A percentile compares a stretch with the other conserved stretches of the same genome.
Conservation (phyloP, 2,888 invertebrate genomes). For the Pteria penguin region DNA sequence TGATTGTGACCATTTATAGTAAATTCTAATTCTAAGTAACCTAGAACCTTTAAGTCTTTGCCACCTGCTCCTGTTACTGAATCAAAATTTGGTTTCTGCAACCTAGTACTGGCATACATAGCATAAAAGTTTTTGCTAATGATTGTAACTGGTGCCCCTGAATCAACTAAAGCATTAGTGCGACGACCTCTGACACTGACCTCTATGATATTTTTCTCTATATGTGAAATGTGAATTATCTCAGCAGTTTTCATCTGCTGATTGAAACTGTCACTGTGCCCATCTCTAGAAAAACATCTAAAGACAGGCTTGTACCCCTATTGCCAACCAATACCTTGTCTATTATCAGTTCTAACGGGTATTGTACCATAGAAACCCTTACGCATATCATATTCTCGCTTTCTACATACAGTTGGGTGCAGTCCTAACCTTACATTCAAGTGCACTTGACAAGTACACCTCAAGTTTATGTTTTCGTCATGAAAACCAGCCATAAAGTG, state of each 20-base stretch:
- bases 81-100: background rate
- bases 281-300: background rate
- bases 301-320: background rate
- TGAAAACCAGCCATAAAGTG: too few species aligned
- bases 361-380: background rate
- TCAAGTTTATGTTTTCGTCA: too few species aligned
- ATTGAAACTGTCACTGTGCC: background rate
- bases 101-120: background rate
- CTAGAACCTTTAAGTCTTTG: background rate
- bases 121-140: background rate
- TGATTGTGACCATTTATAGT: background rate
- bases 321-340: background rate
- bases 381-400: background rate
- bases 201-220: background rate
- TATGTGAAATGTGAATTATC: background rate
- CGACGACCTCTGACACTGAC: background rate
- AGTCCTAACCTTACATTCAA: too few species aligned
- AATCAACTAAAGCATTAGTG: background rate
- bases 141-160: background rate
- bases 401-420: background rate
- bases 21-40: background rate
- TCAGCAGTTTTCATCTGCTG: background rate
- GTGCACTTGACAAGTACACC: too few species aligned
- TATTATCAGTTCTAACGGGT: background rate
- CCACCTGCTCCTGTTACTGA: background rate